Conservation (phyloP, 1,140 invertebrate genomes). For the Teleogryllus occipitalis region DNA sequence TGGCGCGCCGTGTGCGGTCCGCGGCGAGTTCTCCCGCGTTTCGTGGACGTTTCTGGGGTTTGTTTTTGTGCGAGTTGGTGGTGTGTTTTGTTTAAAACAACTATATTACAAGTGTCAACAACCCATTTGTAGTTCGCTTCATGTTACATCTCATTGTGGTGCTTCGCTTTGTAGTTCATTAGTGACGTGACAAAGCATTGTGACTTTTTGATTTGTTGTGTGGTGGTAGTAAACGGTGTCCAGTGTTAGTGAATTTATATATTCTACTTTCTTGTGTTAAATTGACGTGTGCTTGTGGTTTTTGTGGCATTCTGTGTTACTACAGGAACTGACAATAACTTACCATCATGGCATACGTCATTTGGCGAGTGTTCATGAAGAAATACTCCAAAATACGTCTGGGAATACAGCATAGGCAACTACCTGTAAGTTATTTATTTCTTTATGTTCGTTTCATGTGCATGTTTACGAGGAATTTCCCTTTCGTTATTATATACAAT, state of each 20-base stretch:
- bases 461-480: too few relatives aligned
- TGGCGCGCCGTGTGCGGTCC: background rate
- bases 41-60: too few relatives aligned
- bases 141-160: background rate
- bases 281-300: background rate
- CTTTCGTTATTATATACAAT: too few relatives aligned
- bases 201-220: background rate
- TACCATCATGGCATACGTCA: slow-evolving; percentile 39
- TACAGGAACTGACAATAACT: background rate
- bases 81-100: background rate
- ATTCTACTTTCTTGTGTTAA: background rate
- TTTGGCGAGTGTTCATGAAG: slow-evolving; percentile 43
- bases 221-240: background rate
- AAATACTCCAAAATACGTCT: slow-evolving; percentile 42
- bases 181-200: background rate
- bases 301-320: background rate
- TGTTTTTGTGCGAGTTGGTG: background rate
- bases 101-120: background rate
- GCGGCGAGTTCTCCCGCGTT: too few relatives aligned
- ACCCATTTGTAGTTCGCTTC: background rate
- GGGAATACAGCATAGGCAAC: slow-evolving; percentile 29
- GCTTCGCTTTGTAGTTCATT: background rate
- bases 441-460: too few relatives aligned
- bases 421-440: background rate
- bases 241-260: background rate